phyloP scores from a whole-genome alignment of 2,797 vertebrate species.

The Gymnoscopelus microlampas region DNA sequence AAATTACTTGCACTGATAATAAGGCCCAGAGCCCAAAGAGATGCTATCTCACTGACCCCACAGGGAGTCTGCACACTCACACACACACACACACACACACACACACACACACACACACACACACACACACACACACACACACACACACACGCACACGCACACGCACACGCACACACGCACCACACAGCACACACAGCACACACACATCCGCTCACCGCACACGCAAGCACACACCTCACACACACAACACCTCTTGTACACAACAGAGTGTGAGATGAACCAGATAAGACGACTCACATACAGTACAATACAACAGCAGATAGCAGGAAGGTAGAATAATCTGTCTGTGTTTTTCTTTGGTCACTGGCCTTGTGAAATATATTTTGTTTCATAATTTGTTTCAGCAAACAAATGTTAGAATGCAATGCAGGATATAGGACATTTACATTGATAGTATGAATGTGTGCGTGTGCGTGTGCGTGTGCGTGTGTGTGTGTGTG shows the following conservation, averaged over 20 bases:
- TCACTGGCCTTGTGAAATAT: neutral
- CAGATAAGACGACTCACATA: neutral
- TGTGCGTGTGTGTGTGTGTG: too few relatives aligned
- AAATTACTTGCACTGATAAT: conserved; percentile 97
- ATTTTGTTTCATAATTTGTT: too few relatives aligned
- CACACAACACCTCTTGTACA: conserved; percentile 34
- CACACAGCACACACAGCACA: conserved; percentile 4
- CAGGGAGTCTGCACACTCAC: conserved; percentile 52
- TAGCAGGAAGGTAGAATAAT: neutral
- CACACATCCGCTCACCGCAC: neutral
- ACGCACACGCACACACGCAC: conserved; percentile 4
- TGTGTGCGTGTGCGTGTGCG: too few relatives aligned
- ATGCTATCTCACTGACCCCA: conserved; percentile 88
- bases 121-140: conserved; percentile 13
- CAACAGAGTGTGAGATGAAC: conserved; percentile 38
- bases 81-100: conserved; percentile 39
- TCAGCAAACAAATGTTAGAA: too few relatives aligned
- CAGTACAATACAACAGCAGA: neutral
- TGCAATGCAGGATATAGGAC: too few relatives aligned
- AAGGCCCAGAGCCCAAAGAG: conserved; percentile 89
- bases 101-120: conserved; percentile 33
- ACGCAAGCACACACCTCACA: neutral
- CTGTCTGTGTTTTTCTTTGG: neutral
- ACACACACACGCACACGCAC: conserved; percentile 3
- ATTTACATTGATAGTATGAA: too few relatives aligned